Conservation (phyloP, 2,113 vertebrate species). For the Alouatta palliata region DNA sequence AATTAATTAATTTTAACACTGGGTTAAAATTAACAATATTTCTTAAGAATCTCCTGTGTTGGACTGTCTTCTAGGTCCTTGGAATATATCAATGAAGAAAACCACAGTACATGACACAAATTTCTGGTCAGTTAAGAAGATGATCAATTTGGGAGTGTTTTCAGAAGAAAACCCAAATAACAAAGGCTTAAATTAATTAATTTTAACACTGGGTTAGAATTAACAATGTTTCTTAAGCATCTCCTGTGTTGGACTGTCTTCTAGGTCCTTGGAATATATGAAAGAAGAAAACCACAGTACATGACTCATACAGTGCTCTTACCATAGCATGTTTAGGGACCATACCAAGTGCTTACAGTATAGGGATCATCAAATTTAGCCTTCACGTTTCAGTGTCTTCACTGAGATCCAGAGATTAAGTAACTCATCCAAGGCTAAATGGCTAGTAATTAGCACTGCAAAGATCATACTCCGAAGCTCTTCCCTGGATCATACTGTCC, state of each 20-base stretch:
- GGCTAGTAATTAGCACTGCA: not conserved
- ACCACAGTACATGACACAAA: not conserved
- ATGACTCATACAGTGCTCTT: not conserved
- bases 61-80: not conserved
- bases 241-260: not conserved
- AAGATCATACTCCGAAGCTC: not conserved
- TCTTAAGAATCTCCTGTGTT: not conserved
- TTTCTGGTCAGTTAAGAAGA: not conserved
- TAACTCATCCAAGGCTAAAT: not conserved
- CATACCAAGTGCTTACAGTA: not conserved
- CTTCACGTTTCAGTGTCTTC: not conserved
- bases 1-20: too few relatives aligned
- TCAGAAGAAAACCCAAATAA: not conserved
- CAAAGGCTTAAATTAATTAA: not conserved
- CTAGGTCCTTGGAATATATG: not conserved
- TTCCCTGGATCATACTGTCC: not conserved
- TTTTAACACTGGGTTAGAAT: not conserved
- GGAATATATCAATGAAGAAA: not conserved
- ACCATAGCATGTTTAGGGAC: not conserved
- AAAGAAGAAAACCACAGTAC: not conserved
- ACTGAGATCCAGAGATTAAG: not conserved
- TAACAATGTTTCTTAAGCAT: not conserved
- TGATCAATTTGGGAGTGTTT: not conserved
- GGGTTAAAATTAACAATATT: conserved; percentile 7
- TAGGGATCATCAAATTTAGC: not conserved